Evolutionary conservation across 2,888 invertebrate genomes (phyloP), one percentile per base, ranked within the genome.

Genomic region (Leucophenga maculata): DNA sequence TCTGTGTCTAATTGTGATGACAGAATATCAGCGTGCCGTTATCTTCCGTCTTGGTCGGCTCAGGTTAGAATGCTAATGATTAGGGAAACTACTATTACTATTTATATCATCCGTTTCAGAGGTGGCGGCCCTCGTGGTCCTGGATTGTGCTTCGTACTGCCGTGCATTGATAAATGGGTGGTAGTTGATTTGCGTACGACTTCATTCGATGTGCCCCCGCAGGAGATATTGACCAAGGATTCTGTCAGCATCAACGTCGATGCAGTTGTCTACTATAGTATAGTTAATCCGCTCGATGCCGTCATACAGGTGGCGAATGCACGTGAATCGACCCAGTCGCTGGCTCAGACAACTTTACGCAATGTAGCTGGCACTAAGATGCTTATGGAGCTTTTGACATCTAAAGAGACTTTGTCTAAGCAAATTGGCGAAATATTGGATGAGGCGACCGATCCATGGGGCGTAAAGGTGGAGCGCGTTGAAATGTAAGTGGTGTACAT

Each of bases 161-260:
- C 92, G 3, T 92, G 92, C 80, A 90, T 92, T 68, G 92, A 91
- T 77, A 86, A 86, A 11, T 90, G 89, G 83, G 87, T 88, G 0
- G 90, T 86, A 80, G 89, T 92, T 6, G 92, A 93, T 80, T 87
- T 93, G 70, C 89, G 92, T 65, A 91, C 91, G 1, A 89, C 90
- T 6, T 90, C 91, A 0, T 91, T 92, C 82, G 91, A 92, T 83
- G 91, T 92, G n/a, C 91, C 91, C 9, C 91, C 92, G 1, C 92
- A 92, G 81, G 92, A 92, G 86, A 91, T 89, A 69, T 90, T 97
- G 67, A 96, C 96, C 31, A 94, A 94, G 89, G 97, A 97, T 88
- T 95, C 95, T 0, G 97, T 97, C 46, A 97, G 97, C 0, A 96
- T 97, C 6, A 94, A 94, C 26, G 96, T 97, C 0, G 97, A 97